phyloP scores from a whole-genome alignment of 64 coral and sea anemone species.

The Porites australiensis region DNA sequence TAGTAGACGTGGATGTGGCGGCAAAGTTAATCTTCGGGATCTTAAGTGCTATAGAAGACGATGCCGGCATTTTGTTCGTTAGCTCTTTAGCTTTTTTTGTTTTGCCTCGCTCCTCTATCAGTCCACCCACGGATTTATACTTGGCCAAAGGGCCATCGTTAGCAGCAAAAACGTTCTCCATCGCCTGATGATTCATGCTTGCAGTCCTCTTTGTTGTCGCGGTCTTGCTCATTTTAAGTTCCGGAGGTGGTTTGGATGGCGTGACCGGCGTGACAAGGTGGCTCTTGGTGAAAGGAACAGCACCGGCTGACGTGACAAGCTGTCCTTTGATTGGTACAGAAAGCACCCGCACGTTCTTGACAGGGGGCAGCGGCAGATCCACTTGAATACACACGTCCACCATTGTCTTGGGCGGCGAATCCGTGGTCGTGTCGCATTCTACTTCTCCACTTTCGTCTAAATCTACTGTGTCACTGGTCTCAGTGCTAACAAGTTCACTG shows the following conservation, averaged over 20 bases:
- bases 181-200: constrained; percentile 89
- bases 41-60: constrained; percentile 66
- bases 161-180: constrained; percentile 89
- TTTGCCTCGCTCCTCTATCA: constrained; percentile 66
- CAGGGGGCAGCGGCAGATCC: constrained; percentile 77
- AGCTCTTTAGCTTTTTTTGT: constrained; percentile 64
- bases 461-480: not conserved
- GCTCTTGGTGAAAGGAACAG: constrained; percentile 90
- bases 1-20: constrained; percentile 94
- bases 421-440: constrained; percentile 93
- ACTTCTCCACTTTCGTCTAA: constrained; percentile 64
- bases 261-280: constrained; percentile 90
- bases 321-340: constrained; percentile 93
- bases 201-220: constrained; percentile 86
- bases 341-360: constrained; percentile 85
- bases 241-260: constrained; percentile 81
- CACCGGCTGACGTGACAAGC: constrained; percentile 68
- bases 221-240: constrained; percentile 87
- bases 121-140: constrained; percentile 65
- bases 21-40: constrained; percentile 99
- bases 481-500: not conserved
- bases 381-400: constrained; percentile 95
- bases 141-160: constrained; percentile 82
- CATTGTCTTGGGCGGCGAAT: constrained; percentile 62
- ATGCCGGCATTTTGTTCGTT: constrained; percentile 59